These are phyloP conservation scores for Pseudomyrmex sp. DNA, from an alignment of 1,140 invertebrate species.

Conservation along the genomic window DNA sequence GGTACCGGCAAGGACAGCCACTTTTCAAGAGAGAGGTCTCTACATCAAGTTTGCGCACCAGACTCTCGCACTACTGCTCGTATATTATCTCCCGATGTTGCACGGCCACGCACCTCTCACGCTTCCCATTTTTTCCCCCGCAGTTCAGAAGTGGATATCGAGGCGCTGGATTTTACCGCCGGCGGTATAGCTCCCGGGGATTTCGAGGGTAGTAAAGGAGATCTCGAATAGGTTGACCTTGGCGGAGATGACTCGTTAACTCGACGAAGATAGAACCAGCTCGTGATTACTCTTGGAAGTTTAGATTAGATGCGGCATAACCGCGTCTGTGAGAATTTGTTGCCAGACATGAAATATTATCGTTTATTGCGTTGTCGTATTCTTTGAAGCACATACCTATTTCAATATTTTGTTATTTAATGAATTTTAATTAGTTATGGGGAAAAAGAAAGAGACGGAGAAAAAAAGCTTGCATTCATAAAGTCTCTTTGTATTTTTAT, in stretches of 20 bases:
- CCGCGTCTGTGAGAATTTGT: neutral
- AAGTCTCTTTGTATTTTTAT: too few species aligned
- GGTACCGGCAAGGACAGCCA: slow-evolving; percentile 70
- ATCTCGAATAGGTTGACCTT: slow-evolving; percentile 24
- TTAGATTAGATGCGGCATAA: neutral
- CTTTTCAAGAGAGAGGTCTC: slow-evolving; percentile 73
- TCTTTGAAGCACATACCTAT: neutral
- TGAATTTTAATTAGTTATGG: too few species aligned
- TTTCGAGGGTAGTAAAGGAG: slow-evolving; percentile 39
- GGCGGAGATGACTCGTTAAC: slow-evolving; percentile 31
- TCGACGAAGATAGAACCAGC: slow-evolving; percentile 3
- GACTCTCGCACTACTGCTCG: slow-evolving; percentile 40
- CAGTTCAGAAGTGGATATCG: slow-evolving; percentile 56
- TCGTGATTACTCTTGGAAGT: slow-evolving; percentile 18
- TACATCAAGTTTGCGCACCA: slow-evolving; percentile 68
- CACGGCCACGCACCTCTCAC: slow-evolving; percentile 46
- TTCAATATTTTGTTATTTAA: too few species aligned
- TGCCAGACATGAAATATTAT: neutral
- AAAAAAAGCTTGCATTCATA: too few species aligned
- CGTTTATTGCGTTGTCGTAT: neutral
- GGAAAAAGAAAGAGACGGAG: too few species aligned
- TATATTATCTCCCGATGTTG: slow-evolving; percentile 59
- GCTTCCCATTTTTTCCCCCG: slow-evolving; percentile 30
- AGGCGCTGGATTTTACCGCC: slow-evolving; percentile 46
- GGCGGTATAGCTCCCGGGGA: slow-evolving; percentile 43